Evolutionary conservation across 1,140 invertebrate genomes (phyloP), one percentile per base, ranked within the genome.

Genomic region (Trichonephila inaurata): DNA sequence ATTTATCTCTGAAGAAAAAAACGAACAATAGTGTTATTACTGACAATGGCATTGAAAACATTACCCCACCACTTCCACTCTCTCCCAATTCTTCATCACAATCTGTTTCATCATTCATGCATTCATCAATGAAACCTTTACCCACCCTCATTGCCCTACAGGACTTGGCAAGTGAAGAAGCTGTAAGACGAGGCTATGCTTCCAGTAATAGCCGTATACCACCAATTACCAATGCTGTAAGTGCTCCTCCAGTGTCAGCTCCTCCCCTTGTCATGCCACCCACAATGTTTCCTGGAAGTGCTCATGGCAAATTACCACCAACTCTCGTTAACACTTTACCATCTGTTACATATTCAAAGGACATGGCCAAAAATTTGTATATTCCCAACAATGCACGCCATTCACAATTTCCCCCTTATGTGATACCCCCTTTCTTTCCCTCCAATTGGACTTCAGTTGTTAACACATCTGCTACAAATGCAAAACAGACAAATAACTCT

Each of bases 1-100:
- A 94, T 89, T 85, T 94, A 33, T 94, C 94, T 10, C 8, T 94
- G 14, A 94, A 94, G 87, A 94, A 94, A 21, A 92, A 90, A 89
- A 69, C n/a, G 18, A 28, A 28, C 19, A 40, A 58, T 12, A 86
- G 77, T 81, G 10, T 24, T 33, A 77, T 28, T 6, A 51, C 16
- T 12, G 82, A 94, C 61, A 94, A 91, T 91, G 94, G 89, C 19
- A 94, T 94, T 33, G 94, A 94, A 82, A 91, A 94, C 69, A 94
- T 94, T 33, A 94, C 94, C 18, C 94, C 94, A 24, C 94, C 94
- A 18, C 69, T 94, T 33, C 77, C 93, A 21, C 40, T 90, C 1
- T 94, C 93, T 58, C 93, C 93, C 51, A 94, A 94, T 21, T 77
- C 93, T 58, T 62, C 83, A 58, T 69, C 58, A 1, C 58, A 81